Evolutionary conservation across 1,140 invertebrate genomes (phyloP).

Genomic region (Bombus pascuorum): DNA sequence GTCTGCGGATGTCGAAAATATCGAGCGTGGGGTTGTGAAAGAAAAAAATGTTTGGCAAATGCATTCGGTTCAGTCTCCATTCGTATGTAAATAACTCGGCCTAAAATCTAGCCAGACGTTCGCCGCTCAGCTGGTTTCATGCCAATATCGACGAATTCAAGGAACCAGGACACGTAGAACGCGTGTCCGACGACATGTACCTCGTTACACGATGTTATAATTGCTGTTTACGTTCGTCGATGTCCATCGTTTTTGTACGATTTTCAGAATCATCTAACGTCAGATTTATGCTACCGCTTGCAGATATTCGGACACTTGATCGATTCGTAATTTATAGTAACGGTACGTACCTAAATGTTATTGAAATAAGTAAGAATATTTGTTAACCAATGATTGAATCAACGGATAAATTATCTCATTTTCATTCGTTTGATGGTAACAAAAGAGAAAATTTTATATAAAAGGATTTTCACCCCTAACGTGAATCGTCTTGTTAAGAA

Average conservation of each 20-base stretch:
- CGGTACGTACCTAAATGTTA: too few species aligned
- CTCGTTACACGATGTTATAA: constrained; percentile 32
- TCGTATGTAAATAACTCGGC: constrained; percentile 65
- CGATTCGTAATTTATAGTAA: too few species aligned
- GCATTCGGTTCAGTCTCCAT: constrained; percentile 45
- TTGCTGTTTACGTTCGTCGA: neutral
- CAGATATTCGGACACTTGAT: too few species aligned
- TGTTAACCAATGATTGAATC: too few species aligned
- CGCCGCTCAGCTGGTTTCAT: constrained; percentile 55
- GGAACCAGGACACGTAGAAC: constrained; percentile 33
- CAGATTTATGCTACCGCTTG: too few species aligned
- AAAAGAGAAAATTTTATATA: too few species aligned
- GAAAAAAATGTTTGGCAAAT: constrained; percentile 49
- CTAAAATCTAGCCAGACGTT: constrained; percentile 58
- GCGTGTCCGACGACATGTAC: neutral
- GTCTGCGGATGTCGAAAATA: constrained; percentile 38
- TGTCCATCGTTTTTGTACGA: neutral
- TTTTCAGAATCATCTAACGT: neutral
- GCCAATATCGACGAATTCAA: constrained; percentile 64
- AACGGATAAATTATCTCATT: too few species aligned
- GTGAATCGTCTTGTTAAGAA: neutral
- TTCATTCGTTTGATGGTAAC: too few species aligned
- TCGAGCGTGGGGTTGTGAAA: neutral
- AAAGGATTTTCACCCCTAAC: too few species aligned
- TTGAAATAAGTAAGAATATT: too few species aligned